Evolutionary conservation across 2,888 invertebrate genomes (phyloP), one percentile per base, ranked within the genome.

Genomic region (Antheraea yamamai): DNA sequence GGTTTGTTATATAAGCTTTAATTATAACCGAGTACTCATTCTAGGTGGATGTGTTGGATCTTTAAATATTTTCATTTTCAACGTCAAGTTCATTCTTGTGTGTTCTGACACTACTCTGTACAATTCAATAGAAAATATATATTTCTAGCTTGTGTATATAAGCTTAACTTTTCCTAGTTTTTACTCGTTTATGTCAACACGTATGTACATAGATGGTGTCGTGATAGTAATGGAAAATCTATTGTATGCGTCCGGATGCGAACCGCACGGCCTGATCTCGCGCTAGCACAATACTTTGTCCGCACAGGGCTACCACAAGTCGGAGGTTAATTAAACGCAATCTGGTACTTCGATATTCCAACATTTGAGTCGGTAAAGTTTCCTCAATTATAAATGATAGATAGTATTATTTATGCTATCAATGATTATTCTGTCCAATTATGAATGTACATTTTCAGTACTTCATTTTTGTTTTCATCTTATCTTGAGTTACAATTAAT

Each of bases 221-320:
- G 86, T 82, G 91, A 91, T 92, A 84, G 83, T 87, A 89, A 92
- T 91, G 90, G 88, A 84, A 81, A 84, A 81, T 77, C 84, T 78
- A 90, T 91, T 92, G 91, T 92, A 84, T 81, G 77, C 82, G 84
- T 82, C 88, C 91, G 91, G 92, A 91, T 88, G 88, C 87, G 84
- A 89, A 30, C 91, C 90, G 86, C 90, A 89, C 88, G 90, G 85
- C 90, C 86, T 88, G 87, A 89, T 88, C 88, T 90, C 88, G 85
- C 89, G 87, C 88, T 83, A 79, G 74, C 82, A 88, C 89, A 90
- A 89, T 74, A 74, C 74, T 74, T 74, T 71, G 52, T 51, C 64
- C 73, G 64, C 64, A 23, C 64, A 76, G 73, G 73, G 76, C 61
- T 73, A 30, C 74, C 72, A 52, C 75, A 73, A 74, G 74, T 76